phyloP scores from a whole-genome alignment of 2,797 vertebrate species.

The Adelosebastes latens region DNA sequence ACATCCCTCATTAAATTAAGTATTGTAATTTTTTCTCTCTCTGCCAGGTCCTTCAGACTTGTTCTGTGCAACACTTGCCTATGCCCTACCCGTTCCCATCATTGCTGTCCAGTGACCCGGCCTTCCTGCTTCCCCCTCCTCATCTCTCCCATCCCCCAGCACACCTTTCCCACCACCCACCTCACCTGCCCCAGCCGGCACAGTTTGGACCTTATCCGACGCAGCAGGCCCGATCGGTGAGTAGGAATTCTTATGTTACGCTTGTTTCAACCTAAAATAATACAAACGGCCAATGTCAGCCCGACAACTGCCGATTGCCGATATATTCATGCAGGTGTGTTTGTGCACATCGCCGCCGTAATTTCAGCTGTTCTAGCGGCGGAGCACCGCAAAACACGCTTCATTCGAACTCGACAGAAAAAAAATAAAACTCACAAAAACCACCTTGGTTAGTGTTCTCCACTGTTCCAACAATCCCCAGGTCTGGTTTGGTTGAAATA shows the following conservation, averaged over 20 bases:
- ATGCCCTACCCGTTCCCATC: slow-evolving; percentile 97
- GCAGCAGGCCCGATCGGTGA: slow-evolving; percentile 95
- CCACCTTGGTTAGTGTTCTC: neutral
- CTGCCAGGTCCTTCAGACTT: slow-evolving; percentile 92
- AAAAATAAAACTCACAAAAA: too few relatives aligned
- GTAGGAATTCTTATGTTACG: slow-evolving; percentile 45
- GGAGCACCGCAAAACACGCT: too few relatives aligned
- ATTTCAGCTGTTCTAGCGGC: too few relatives aligned
- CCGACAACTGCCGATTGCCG: too few relatives aligned
- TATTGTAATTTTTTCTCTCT: slow-evolving; percentile 14
- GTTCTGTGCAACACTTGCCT: slow-evolving; percentile 97
- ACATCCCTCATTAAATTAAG: neutral
- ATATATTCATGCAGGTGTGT: too few relatives aligned
- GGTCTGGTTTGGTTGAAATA: neutral
- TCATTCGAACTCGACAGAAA: too few relatives aligned
- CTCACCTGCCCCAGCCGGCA: slow-evolving; percentile 93
- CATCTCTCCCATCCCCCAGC: slow-evolving; percentile 86
- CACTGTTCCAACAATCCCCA: neutral
- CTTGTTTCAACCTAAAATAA: neutral
- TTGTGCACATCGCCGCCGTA: too few relatives aligned
- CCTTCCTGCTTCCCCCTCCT: slow-evolving; percentile 89
- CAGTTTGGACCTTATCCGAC: slow-evolving; percentile 95
- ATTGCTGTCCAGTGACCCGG: slow-evolving; percentile 93
- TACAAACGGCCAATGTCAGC: too few relatives aligned
- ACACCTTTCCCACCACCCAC: slow-evolving; percentile 93